phyloP scores from a whole-genome alignment of 2,797 vertebrate genomes.

The Bryconaethiops microstoma region DNA sequence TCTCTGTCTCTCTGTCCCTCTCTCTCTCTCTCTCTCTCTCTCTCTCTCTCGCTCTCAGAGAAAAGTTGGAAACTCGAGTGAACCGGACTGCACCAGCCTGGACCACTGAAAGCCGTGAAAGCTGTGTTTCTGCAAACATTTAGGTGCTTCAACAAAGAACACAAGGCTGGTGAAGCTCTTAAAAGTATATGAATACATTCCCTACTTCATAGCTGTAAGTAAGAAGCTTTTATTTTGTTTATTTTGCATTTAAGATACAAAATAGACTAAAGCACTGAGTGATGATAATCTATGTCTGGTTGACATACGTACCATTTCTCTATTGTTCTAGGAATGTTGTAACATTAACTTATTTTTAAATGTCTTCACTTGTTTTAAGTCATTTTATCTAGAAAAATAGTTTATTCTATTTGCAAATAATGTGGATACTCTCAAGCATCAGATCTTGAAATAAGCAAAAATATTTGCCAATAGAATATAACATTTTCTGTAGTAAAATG shows the following conservation, averaged over 20 bases:
- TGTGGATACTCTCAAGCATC: too few relatives aligned
- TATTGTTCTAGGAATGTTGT: too few relatives aligned
- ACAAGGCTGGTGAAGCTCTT: neutral
- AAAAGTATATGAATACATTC: neutral
- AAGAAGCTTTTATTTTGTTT: neutral
- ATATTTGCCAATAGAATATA: too few relatives aligned
- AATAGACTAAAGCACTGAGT: neutral
- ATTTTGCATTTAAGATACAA: neutral
- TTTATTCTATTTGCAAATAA: too few relatives aligned
- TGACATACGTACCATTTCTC: too few relatives aligned
- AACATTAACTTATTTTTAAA: too few relatives aligned
- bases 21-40: conserved; percentile 13
- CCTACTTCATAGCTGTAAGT: conserved; percentile 26
- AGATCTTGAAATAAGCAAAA: too few relatives aligned
- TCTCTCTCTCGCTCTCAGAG: conserved; percentile 39
- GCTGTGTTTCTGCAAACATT: neutral
- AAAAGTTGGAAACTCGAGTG: conserved; percentile 59
- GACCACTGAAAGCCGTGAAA: neutral
- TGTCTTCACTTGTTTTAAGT: too few relatives aligned
- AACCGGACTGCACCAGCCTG: conserved; percentile 68
- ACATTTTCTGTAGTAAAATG: too few relatives aligned
- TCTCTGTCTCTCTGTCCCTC: conserved; percentile 5
- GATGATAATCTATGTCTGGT: too few relatives aligned
- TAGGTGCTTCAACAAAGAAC: neutral
- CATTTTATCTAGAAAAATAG: too few relatives aligned